Base-by-base conservation (phyloP, 1,140 invertebrate genomes). In the Diplogasteroides magnus region DNA sequence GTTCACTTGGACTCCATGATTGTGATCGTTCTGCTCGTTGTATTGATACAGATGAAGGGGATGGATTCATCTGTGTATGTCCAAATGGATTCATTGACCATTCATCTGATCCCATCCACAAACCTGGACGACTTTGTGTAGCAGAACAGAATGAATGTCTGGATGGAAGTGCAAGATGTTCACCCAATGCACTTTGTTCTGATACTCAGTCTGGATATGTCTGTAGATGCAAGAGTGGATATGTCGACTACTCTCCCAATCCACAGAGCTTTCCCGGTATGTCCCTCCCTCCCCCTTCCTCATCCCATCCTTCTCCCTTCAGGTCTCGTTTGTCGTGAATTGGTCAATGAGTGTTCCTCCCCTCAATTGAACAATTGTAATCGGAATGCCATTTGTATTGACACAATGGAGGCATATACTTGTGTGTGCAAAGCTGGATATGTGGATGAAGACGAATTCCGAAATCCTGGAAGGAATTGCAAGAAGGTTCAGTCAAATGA, bases 201-300 rank as follows among this genome's bases (percentile, higher is more conserved):
- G 84, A 85, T 62, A 77, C 78, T 6, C 72, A 75, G 14, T 81
- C 83, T 48, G 61, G 72, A 2, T 85, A 75, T 67, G 76, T 80
- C 2, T 85, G 85, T 73, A 63, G 77, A 25, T 85, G 85, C 74
- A 82, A 84, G 57, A 70, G 76, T 59, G 85, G 84, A 23, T 85
- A 65, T 74, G 75, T 82, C 31, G 80, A 82, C 65, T 82, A 77
- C 59, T 83, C 80, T 2, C 76, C 79, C 23, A 82, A 81, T 68
- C 80, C 80, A 2, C 76, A 75, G 14, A 72, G 37, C 23, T 70
- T 67, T 19, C 37, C 37, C 37, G 37, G n/a, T n/a, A n/a, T n/a
- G n/a, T n/a, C n/a, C n/a, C n/a, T n/a, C n/a, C n/a, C n/a, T n/a
- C n/a, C n/a, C n/a, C n/a, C n/a, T n/a, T n/a, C n/a, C n/a, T n/a